Conservation (phyloP, 2,888 invertebrate species). For the Toxonevra muliebris region DNA sequence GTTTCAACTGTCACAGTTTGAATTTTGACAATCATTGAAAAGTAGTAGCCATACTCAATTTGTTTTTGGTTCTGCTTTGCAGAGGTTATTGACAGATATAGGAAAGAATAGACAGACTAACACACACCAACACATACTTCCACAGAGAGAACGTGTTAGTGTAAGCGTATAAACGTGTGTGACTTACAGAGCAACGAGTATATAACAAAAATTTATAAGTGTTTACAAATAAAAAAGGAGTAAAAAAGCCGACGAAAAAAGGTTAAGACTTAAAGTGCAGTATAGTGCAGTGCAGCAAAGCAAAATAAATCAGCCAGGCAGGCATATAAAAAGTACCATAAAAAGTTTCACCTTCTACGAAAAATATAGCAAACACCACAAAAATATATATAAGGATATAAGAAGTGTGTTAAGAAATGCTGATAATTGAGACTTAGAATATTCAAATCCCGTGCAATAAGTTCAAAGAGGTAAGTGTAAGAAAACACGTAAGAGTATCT, state of each 20-base stretch:
- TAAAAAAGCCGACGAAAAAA: background rate
- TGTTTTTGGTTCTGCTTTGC: conserved; percentile 16
- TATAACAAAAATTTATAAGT: background rate
- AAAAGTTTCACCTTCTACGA: too few relatives aligned
- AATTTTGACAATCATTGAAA: conserved; percentile 22
- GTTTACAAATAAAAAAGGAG: background rate
- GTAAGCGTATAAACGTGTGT: conserved; percentile 9
- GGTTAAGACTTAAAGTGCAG: background rate
- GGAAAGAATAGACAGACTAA: background rate
- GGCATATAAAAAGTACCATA: too few relatives aligned
- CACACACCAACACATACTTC: background rate
- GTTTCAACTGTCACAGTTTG: conserved; percentile 22
- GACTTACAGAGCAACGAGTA: background rate
- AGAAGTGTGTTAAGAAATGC: too few relatives aligned
- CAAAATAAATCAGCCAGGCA: too few relatives aligned
- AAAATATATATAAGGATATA: too few relatives aligned
- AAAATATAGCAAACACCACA: too few relatives aligned
- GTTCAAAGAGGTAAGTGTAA: too few relatives aligned
- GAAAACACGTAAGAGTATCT: too few relatives aligned
- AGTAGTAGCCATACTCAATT: background rate
- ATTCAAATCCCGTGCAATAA: too few relatives aligned
- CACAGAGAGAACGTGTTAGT: background rate
- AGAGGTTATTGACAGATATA: conserved; percentile 41
- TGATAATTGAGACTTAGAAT: too few relatives aligned
- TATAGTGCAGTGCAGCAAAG: background rate